Base-by-base conservation (phyloP, 2,113 vertebrate species). In the Pelusios castaneus region DNA sequence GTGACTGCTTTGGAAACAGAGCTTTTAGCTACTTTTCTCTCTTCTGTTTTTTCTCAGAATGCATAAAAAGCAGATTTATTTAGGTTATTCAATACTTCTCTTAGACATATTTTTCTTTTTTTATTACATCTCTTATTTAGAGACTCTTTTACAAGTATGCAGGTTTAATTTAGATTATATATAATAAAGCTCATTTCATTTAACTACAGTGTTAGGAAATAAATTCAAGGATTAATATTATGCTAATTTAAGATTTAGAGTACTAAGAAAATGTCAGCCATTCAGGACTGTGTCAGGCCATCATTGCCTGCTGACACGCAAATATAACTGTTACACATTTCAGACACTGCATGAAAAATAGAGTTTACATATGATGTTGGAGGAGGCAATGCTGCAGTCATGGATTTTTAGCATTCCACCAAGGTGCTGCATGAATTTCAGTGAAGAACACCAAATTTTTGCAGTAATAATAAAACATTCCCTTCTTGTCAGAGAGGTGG, bases 221-320 rank as follows among this genome's bases (percentile, higher is more conserved):
- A 89, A 90, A 63, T 87, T 89, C 38, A 90, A 92, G 88, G 76
- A 4, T 89, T 95, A 96, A 90, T 60, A 73, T 85, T 93, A 76
- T n/a, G 17, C 31, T 89, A 91, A 84, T 80, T 96, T 90, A 76
- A 47, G 47, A 89, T 89, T 89, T 89, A 67, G 88, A 89, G 87
- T 92, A 89, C 80, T 87, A 82, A 89, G 89, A 87, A 38, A 85
- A 77, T 82, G 89, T 91, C 85, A 91, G 81, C 77, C 81, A 24
- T 89, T 96, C 14, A 60, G 81, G 88, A 91, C 82, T 88, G 51
- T 78, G 38, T 89, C 80, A 85, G 56, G 10, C 77, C 45, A 79
- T 43, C 27, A 67, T 89, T 84, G 54, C 51, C 83, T 94, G 4
- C 79, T 94, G 34, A 11, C 41, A 27, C 51, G 60, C 3, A 47